Base-by-base conservation (phyloP, 1,140 invertebrate species). In the Pseudachorutes palmiensis region DNA sequence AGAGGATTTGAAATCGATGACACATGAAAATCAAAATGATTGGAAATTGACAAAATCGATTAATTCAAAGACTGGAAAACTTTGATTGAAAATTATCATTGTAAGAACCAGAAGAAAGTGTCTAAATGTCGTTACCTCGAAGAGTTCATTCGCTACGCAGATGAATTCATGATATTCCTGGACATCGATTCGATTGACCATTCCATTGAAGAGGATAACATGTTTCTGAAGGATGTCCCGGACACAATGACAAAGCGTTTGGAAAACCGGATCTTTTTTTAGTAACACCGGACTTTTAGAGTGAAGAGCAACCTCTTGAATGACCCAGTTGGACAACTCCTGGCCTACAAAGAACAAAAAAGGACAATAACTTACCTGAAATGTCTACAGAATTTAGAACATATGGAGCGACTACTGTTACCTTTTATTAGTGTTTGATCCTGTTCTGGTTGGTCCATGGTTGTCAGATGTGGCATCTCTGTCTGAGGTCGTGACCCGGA, bases 141-240 rank as follows among this genome's bases (percentile, higher is more conserved):
- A 85, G 14, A 85, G 76, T 76, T 84, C 82, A 74, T 85, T 81
- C n/a, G 82, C 82, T 30, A 84, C 81, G 57, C 78, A 80, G 32
- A 79, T 79, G 74, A 85, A 84, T 48, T 82, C 80, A 57, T 81
- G 76, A 70, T 84, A 83, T 16, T 80, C 79, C 26, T 81, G 82
- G 19, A 83, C 78, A 66, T 83, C 80, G 22, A 84, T 72, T 74
- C 82, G 79, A 64, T 81, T 82, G 1, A 85, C 81, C 82, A 85
- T 84, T 67, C 82, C 83, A 64, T 81, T 82, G 67, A 85, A 84
- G 5, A 83, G 75, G 61, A 84, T 82, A 65, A 81, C 80, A 75
- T 85, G 84, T 70, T 83, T 82, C 51, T 82, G 80, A 12, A 82
- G 75, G 77, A 82, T 80, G 51, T 80, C 79, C 71, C 77, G 78